Conservation (phyloP, 2,888 invertebrate species). For the Drosophila bunnanda region DNA sequence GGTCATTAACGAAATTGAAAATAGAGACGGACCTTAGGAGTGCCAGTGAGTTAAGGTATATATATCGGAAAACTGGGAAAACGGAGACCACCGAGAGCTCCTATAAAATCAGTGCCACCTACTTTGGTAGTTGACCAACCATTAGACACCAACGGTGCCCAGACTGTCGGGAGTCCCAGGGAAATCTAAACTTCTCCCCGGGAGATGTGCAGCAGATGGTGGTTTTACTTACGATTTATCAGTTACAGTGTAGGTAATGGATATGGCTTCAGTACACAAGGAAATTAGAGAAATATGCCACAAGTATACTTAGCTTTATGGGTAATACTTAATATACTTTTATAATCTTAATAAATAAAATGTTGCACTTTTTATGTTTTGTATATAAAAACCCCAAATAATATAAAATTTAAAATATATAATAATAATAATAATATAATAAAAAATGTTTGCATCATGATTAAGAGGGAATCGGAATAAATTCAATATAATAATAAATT, state of each 20-base stretch:
- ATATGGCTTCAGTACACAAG: not conserved
- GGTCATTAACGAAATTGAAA: conserved; percentile 84
- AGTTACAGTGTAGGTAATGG: not conserved
- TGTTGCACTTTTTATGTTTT: not conserved
- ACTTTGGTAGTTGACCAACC: conserved; percentile 74
- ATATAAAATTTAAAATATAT: no score
- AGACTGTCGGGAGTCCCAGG: conserved; percentile 16
- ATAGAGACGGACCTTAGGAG: conserved; percentile 66
- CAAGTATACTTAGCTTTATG: not conserved
- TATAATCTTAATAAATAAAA: not conserved
- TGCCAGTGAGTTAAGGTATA: not conserved
- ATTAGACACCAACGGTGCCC: conserved; percentile 67
- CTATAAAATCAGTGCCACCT: conserved; percentile 81
- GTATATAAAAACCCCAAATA: no score
- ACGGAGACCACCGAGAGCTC: conserved; percentile 40
- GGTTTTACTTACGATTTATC: conserved; percentile 15
- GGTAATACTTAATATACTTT: not conserved
- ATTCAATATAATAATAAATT: no score
- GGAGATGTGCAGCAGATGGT: conserved; percentile 13
- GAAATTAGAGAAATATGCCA: not conserved
- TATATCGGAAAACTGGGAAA: conserved; percentile 8
- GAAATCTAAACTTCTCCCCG: not conserved
- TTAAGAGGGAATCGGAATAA: no score
- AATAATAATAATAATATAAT: no score
- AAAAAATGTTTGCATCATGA: no score